These are phyloP conservation scores for Pseudomyrmex pallidus DNA, from an alignment of 1,140 invertebrate genomes.

Conservation along the genomic window DNA sequence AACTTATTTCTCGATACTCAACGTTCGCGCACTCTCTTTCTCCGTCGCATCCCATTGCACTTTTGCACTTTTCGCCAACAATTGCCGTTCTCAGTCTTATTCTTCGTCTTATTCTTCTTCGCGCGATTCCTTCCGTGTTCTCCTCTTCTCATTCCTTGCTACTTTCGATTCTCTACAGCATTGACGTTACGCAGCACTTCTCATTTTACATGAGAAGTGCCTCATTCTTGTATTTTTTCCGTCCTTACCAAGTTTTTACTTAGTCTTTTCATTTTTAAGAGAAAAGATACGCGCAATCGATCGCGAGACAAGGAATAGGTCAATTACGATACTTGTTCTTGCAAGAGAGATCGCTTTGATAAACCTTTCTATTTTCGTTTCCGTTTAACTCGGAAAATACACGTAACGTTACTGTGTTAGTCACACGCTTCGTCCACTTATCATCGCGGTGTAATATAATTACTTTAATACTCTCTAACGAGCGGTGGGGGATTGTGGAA, in stretches of 20 bases:
- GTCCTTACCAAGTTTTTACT: conserved; percentile 59
- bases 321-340: background rate
- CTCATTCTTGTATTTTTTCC: conserved; percentile 60
- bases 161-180: conserved; percentile 42
- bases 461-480: conserved; percentile 63
- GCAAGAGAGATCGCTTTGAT: background rate
- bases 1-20: conserved; percentile 68
- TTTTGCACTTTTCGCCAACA: conserved; percentile 30
- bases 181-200: conserved; percentile 35
- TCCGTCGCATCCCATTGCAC: background rate
- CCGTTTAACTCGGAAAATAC: conserved; percentile 11
- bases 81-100: conserved; percentile 30
- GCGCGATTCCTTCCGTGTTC: background rate
- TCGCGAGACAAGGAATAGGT: background rate
- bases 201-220: conserved; percentile 12
- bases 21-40: conserved; percentile 40
- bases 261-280: conserved; percentile 35
- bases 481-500: conserved; percentile 31
- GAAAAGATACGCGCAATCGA: conserved; percentile 17
- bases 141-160: conserved; percentile 47
- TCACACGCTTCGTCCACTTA: conserved; percentile 3
- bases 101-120: background rate
- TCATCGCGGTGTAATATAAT: conserved; percentile 59
- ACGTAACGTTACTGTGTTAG: background rate
- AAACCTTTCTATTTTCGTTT: conserved; percentile 16